These are phyloP conservation scores for Leptoteleia sp. DNA, from an alignment of 1,140 invertebrate species.

Conservation along the genomic window DNA sequence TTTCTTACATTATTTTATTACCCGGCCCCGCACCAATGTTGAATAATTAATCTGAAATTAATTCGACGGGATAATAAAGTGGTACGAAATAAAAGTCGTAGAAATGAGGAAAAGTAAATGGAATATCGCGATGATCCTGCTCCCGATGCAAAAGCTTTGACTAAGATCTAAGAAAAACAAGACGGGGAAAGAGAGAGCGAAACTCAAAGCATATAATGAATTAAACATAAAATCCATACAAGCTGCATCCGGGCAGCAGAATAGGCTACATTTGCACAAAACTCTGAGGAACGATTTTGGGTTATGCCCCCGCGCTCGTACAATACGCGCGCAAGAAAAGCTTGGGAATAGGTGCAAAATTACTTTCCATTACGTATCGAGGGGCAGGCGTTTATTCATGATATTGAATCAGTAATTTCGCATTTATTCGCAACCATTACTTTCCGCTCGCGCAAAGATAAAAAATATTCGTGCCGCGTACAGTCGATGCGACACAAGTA, in stretches of 20 bases:
- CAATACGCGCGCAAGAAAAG: constrained; percentile 12
- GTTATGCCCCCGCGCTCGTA: constrained; percentile 16
- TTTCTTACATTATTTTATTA: too few species aligned
- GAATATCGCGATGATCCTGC: constrained; percentile 36
- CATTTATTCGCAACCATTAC: constrained; percentile 9
- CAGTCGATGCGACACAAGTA: constrained; percentile 13
- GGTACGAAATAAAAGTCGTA: constrained; percentile 20
- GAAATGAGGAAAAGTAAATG: constrained; percentile 13
- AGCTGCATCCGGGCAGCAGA: constrained; percentile 47
- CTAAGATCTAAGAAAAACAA: constrained; percentile 56
- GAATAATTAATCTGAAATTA: constrained; percentile 20
- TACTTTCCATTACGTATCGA: constrained; percentile 51
- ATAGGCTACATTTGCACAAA: constrained; percentile 52
- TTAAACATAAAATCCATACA: constrained; percentile 66
- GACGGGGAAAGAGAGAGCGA: constrained; percentile 25
- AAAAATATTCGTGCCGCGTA: neutral
- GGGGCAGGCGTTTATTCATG: constrained; percentile 38
- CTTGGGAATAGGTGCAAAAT: constrained; percentile 56
- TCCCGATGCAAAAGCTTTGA: constrained; percentile 59
- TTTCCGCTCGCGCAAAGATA: neutral
- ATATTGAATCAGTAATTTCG: constrained; percentile 42
- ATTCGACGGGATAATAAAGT: constrained; percentile 50
- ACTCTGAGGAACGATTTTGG: constrained; percentile 39
- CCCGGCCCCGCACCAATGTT: too few species aligned
- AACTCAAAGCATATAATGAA: constrained; percentile 68